These are phyloP conservation scores for Eleutherodactylus coqui DNA, from an alignment of 2,797 vertebrate genomes.

Conservation along the genomic window DNA sequence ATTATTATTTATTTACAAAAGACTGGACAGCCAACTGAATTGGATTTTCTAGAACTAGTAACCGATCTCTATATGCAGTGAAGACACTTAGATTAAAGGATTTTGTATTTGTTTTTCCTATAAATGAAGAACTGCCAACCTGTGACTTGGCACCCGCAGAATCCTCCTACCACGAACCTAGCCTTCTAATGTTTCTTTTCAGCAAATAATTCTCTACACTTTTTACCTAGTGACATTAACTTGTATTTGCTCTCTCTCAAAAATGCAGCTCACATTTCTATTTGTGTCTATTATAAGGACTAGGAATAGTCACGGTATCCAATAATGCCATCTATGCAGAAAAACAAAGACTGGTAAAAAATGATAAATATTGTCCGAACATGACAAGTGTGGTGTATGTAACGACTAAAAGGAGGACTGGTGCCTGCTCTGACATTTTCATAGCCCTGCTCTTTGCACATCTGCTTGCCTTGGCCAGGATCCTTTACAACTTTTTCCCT, in stretches of 20 bases:
- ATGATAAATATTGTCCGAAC: slow-evolving; percentile 5
- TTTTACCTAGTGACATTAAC: slow-evolving; percentile 11
- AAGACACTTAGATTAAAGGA: not conserved
- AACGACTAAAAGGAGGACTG: not conserved
- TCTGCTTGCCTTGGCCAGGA: slow-evolving; percentile 41
- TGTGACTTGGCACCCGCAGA: not conserved
- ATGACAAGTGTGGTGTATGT: slow-evolving; percentile 10
- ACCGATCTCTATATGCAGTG: not conserved
- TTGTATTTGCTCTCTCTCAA: not conserved
- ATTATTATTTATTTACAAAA: too few species aligned
- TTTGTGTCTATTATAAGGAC: not conserved
- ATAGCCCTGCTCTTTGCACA: slow-evolving; percentile 21
- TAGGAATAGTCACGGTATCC: not conserved
- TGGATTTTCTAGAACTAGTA: not conserved
- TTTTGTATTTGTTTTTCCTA: not conserved
- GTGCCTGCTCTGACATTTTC: slow-evolving; percentile 25
- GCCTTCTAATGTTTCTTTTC: not conserved
- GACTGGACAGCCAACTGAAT: too few species aligned
- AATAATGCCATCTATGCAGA: not conserved
- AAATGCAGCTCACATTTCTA: slow-evolving; percentile 16
- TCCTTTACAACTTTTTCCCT: slow-evolving; percentile 33
- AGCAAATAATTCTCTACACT: slow-evolving; percentile 16
- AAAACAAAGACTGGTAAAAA: slow-evolving; percentile 15
- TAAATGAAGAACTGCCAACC: not conserved
- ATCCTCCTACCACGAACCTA: not conserved